Conservation (phyloP, 2,113 vertebrate species). For the Sorex araneus region DNA sequence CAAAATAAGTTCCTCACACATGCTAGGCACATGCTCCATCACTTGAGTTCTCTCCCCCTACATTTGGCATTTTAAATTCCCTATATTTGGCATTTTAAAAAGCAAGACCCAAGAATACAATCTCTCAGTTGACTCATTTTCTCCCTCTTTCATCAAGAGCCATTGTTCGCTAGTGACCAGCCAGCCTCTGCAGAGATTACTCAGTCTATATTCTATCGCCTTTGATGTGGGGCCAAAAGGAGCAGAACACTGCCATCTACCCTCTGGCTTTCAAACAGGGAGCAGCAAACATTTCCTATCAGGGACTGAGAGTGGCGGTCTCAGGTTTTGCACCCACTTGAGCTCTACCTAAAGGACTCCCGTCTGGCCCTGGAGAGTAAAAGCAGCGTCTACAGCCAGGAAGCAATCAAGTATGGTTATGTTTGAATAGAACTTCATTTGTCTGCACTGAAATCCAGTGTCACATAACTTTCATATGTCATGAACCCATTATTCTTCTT, state of each 20-base stretch:
- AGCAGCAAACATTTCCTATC: background rate
- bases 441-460: background rate
- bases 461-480: background rate
- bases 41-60: no score
- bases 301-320: background rate
- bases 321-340: background rate
- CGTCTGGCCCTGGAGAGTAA: no score
- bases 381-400: background rate
- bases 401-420: background rate
- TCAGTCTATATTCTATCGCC: background rate
- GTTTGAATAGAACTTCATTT: slow-evolving; percentile 32
- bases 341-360: background rate
- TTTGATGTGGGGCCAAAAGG: fast-evolving
- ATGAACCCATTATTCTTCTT: slow-evolving; percentile 38
- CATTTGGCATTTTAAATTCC: no score
- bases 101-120: background rate
- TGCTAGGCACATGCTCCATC: no score
- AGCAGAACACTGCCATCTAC: no score
- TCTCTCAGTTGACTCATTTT: slow-evolving; percentile 2
- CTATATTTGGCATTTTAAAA: no score
- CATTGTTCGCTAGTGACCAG: background rate
- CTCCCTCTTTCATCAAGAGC: slow-evolving; percentile 26
- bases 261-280: background rate
- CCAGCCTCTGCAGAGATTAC: background rate
- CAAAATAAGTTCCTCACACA: no score